These are phyloP conservation scores for Megaceryle maxima DNA, from an alignment of 2,113 vertebrate species.

Conservation along the genomic window DNA sequence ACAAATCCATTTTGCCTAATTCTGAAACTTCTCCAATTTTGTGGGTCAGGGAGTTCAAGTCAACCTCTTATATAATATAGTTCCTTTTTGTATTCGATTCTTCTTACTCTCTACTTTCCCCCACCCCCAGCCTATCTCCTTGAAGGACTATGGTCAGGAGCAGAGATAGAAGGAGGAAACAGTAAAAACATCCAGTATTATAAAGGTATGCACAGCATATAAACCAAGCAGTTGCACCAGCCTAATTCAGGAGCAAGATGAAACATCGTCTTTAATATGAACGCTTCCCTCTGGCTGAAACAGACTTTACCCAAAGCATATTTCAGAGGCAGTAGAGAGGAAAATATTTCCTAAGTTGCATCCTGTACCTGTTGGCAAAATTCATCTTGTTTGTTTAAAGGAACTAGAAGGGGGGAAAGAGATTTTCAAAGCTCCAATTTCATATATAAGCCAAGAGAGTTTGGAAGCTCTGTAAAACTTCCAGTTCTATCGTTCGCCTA, in stretches of 20 bases:
- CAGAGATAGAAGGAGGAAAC: slow-evolving; percentile 5
- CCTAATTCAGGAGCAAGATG: not conserved
- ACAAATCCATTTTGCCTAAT: slow-evolving; percentile 59
- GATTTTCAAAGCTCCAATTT: not conserved
- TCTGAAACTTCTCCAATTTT: slow-evolving; percentile 51
- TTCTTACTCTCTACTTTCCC: not conserved
- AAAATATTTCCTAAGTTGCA: not conserved
- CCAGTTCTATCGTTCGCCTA: not conserved
- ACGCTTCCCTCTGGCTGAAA: not conserved
- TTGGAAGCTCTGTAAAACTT: not conserved
- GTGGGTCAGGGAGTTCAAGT: slow-evolving; percentile 45
- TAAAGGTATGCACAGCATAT: slow-evolving; percentile 19
- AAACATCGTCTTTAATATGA: not conserved
- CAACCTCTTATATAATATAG: not conserved
- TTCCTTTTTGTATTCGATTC: not conserved
- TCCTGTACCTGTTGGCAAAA: not conserved
- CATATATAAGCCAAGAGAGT: not conserved
- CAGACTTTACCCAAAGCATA: not conserved
- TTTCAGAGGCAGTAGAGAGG: not conserved
- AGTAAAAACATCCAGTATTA: slow-evolving; percentile 28
- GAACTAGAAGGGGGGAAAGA: not conserved
- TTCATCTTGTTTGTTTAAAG: not conserved
- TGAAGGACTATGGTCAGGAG: slow-evolving; percentile 23
- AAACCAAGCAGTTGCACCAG: slow-evolving; percentile 45
- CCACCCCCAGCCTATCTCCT: not conserved